Base-by-base conservation (phyloP, 2,113 vertebrate genomes). In the Conger conger region DNA sequence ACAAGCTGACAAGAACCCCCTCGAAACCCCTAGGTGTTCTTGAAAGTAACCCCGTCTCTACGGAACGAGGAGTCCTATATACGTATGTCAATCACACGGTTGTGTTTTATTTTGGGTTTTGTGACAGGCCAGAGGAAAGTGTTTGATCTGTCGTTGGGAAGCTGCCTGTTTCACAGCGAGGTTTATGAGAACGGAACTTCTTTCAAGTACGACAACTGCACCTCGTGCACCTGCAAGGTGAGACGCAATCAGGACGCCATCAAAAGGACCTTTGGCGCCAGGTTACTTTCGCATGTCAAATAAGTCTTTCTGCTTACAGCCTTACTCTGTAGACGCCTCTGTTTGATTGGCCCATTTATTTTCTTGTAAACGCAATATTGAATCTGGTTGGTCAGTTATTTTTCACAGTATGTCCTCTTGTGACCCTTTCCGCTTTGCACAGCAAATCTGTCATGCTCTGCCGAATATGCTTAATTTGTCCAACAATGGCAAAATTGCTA, bases 91-190 rank as follows among this genome's bases (percentile, higher is more conserved):
- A 33, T 73, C 68, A 73, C 9, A 33, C 27, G 13, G 9, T 4
- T 37, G 6, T 45, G 15, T 80, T 13, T 83, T 77, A 76, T 6
- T 84, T 35, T 87, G 57, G 57, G 79, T 38, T 17, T 36, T 83
- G 78, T 85, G 89, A 54, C 84, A 99, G 98, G 98, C 85, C 98
- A 99, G 94, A 97, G 98, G 93, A 99, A 97, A 92, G 98, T 99
- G 88, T 99, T 99, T 86, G 98, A 99, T 88, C 94, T 99, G 84
- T 97, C 95, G 0, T 94, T 95, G 87, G 97, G 98, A 88, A 99
- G 97, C 92, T 99, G 98, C 87, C 93, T 99, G 40, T 99, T 99
- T 92, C 97, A 96, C 90, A 99, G 97, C 77, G 97, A 99, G 0
- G 97, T 99, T 35, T 97, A 98, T 82, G 97, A 99, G 89, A 97